Conservation (phyloP, 2,113 vertebrate genomes). For the Dermatemys mawii region DNA sequence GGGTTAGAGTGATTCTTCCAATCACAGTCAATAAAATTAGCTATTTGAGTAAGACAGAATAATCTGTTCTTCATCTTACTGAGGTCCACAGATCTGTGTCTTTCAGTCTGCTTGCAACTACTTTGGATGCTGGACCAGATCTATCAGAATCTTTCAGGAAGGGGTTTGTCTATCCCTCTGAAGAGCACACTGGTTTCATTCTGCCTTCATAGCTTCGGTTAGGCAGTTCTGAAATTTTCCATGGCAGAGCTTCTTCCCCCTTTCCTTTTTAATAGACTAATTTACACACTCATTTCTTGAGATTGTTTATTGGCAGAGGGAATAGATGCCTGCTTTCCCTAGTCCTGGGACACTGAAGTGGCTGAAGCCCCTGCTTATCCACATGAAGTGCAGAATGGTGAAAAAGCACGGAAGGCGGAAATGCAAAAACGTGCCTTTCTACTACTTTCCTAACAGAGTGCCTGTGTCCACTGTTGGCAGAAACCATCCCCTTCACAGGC, state of each 20-base stretch:
- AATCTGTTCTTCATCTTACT: not conserved
- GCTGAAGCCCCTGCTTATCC: not conserved
- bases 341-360: not conserved
- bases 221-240: not conserved
- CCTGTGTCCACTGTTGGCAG: not conserved
- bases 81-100: not conserved
- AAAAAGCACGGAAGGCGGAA: not conserved
- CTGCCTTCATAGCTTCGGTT: conserved; percentile 4
- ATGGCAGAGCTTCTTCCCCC: not conserved
- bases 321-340: not conserved
- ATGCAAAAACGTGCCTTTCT: not conserved
- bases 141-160: not conserved
- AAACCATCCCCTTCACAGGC: not conserved
- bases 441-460: not conserved
- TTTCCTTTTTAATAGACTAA: not conserved
- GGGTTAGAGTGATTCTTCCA: not conserved
- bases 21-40: not conserved
- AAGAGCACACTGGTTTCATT: not conserved
- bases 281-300: fast-evolving
- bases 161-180: conserved; percentile 1
- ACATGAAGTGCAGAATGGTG: not conserved
- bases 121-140: conserved; percentile 32
- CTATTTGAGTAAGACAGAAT: not conserved
- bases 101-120: not conserved
- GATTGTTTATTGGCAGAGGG: not conserved